Evolutionary conservation across 1,140 invertebrate genomes (phyloP).

Genomic region (Amyelois transitella): DNA sequence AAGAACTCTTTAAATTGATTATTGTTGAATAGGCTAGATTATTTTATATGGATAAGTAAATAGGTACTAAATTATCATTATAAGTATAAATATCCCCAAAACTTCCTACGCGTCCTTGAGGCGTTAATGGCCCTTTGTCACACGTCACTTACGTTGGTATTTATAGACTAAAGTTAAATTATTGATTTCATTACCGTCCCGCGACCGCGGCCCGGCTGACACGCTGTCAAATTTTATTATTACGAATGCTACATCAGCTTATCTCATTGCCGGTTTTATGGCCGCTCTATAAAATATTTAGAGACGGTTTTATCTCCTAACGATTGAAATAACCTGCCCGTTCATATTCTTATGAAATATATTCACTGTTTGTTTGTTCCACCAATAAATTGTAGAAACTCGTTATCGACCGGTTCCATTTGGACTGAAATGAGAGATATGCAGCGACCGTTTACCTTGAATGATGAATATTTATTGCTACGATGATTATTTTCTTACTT

Average conservation of each 20-base stretch:
- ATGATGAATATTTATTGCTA: constrained; percentile 61
- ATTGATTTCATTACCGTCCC: neutral
- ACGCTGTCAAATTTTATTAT: constrained; percentile 63
- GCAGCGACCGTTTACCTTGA: constrained; percentile 58
- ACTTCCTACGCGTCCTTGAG: neutral
- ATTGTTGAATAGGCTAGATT: too few species aligned
- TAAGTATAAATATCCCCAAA: neutral
- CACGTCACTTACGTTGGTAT: neutral
- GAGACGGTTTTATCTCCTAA: constrained; percentile 49
- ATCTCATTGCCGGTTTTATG: constrained; percentile 45
- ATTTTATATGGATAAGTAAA: too few species aligned
- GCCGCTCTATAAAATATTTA: constrained; percentile 63
- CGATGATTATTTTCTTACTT: constrained; percentile 52
- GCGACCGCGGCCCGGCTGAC: constrained; percentile 35
- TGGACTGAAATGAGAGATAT: constrained; percentile 59
- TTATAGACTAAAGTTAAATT: neutral
- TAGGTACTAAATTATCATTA: too few species aligned
- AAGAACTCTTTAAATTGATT: too few species aligned
- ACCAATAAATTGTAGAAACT: constrained; percentile 43
- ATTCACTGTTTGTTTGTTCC: constrained; percentile 40
- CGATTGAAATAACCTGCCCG: constrained; percentile 51
- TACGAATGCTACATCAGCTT: constrained; percentile 29
- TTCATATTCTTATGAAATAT: constrained; percentile 58
- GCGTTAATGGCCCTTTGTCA: neutral
- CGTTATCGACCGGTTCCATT: constrained; percentile 43